Evolutionary conservation across 2,888 invertebrate genomes (phyloP).

Genomic region (Graphium colonna): DNA sequence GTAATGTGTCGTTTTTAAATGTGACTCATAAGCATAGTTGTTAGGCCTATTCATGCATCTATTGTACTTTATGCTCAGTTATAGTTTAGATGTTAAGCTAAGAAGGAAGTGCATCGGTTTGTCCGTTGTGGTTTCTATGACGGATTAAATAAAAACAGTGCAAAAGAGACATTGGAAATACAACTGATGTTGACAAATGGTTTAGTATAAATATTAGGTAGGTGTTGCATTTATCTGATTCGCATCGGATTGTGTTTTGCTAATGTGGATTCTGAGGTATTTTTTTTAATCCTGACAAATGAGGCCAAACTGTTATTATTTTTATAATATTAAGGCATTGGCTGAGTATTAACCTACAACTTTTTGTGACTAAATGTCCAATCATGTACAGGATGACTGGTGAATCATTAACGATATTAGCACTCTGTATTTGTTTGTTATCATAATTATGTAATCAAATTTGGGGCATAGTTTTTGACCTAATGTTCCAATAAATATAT

Average conservation of each 20-base stretch:
- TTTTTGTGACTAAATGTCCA: slow-evolving; percentile 12
- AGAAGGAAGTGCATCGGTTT: slow-evolving; percentile 16
- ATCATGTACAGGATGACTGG: no score
- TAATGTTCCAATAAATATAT: no score
- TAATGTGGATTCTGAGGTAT: neutral
- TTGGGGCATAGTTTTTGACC: no score
- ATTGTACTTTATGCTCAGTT: slow-evolving; percentile 75
- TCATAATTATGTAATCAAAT: no score
- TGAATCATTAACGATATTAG: no score
- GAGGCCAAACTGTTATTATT: slow-evolving; percentile 13
- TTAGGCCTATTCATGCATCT: slow-evolving; percentile 51
- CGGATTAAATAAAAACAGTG: no score
- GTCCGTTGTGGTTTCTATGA: neutral
- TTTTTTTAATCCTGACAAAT: slow-evolving; percentile 2
- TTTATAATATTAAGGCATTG: neutral
- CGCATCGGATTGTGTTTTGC: slow-evolving; percentile 16
- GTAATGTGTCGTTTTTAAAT: slow-evolving; percentile 38
- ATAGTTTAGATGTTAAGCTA: slow-evolving; percentile 59
- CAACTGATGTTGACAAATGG: slow-evolving; percentile 3
- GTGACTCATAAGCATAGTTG: slow-evolving; percentile 41
- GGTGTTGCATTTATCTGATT: slow-evolving; percentile 23
- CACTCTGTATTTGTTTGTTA: no score
- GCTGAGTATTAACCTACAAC: neutral
- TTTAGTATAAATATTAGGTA: slow-evolving; percentile 11
- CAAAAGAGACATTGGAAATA: neutral